Evolutionary conservation across 1,140 invertebrate species (phyloP).

Genomic region (Macrobrachium rosenbergii): DNA sequence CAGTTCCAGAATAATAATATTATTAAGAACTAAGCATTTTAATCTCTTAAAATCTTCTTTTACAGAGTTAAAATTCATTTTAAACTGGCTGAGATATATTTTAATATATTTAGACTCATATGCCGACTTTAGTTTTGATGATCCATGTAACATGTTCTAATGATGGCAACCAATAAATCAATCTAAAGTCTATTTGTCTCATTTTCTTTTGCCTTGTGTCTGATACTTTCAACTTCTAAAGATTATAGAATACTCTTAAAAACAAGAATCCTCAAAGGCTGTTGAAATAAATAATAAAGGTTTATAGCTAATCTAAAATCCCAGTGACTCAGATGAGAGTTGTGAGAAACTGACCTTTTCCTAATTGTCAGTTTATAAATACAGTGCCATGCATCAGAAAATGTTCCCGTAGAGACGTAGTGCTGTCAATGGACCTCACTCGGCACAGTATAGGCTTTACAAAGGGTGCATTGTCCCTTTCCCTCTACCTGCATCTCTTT

Average conservation of each 20-base stretch:
- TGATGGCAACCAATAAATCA: conserved; percentile 60
- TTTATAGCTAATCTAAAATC: too few species aligned
- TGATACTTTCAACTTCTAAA: not conserved
- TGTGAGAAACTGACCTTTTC: too few species aligned
- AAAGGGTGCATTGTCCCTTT: too few species aligned
- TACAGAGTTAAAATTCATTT: conserved; percentile 34
- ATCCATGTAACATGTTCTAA: conserved; percentile 45
- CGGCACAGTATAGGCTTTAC: too few species aligned
- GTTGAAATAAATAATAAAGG: too few species aligned
- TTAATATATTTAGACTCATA: conserved; percentile 60
- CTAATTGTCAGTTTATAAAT: too few species aligned
- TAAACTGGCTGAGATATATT: conserved; percentile 56
- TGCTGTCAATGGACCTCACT: too few species aligned
- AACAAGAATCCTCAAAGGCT: too few species aligned
- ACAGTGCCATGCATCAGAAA: too few species aligned
- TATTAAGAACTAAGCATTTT: not conserved
- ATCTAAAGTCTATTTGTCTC: conserved; percentile 20
- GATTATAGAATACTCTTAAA: not conserved
- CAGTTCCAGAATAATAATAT: conserved; percentile 28
- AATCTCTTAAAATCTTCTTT: conserved; percentile 8
- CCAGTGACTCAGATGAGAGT: too few species aligned
- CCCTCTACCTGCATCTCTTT: too few species aligned
- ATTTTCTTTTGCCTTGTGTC: not conserved
- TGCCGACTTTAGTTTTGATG: conserved; percentile 44
- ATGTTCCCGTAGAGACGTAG: too few species aligned